Evolutionary conservation across 2,888 invertebrate species (phyloP).

Genomic region (Eupithecia pulchellata): DNA sequence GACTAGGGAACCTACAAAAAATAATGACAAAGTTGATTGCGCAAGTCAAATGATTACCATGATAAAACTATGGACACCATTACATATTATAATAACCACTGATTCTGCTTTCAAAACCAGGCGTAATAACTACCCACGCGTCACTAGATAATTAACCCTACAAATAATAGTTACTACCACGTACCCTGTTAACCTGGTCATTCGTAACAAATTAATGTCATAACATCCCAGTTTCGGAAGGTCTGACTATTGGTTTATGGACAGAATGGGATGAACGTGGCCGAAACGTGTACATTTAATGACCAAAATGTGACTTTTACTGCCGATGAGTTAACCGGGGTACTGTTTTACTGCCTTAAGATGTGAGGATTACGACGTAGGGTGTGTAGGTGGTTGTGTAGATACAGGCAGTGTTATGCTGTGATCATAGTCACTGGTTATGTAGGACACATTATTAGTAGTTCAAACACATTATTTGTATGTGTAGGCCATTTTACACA

Average conservation of each 20-base stretch:
- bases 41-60: too few species aligned
- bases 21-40: too few species aligned
- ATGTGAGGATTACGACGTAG: constrained; percentile 8
- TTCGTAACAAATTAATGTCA: constrained; percentile 39
- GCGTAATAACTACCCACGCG: not conserved
- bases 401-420: not conserved
- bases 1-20: too few species aligned
- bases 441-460: not conserved
- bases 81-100: not conserved
- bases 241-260: constrained; percentile 21
- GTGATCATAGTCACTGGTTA: not conserved
- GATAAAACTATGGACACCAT: not conserved
- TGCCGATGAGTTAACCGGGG: constrained; percentile 14
- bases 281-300: constrained; percentile 15
- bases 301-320: constrained; percentile 20
- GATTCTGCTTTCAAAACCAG: not conserved
- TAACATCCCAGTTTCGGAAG: constrained; percentile 14
- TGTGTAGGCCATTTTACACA: not conserved
- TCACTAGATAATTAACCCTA: constrained; percentile 3
- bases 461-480: not conserved
- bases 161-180: constrained; percentile 21
- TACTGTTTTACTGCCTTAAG: constrained; percentile 22
- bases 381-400: not conserved
- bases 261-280: constrained; percentile 5
- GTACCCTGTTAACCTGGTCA: constrained; percentile 22